phyloP scores from a whole-genome alignment of 2,113 vertebrate genomes.

The Pedetes capensis region DNA sequence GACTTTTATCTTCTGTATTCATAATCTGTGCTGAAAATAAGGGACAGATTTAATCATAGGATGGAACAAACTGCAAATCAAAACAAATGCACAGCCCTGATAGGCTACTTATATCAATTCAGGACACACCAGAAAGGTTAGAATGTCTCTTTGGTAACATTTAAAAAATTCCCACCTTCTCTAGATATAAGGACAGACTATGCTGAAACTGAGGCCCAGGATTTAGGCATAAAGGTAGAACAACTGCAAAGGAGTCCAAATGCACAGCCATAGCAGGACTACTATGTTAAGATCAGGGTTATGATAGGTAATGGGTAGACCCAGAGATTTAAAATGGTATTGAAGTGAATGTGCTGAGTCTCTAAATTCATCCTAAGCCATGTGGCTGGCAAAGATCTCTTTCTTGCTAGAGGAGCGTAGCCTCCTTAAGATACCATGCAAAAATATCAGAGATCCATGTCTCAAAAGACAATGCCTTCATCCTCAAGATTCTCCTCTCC shows the following conservation, averaged over 20 bases:
- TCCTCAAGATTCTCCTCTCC: not conserved
- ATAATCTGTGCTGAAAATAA: conserved; percentile 41
- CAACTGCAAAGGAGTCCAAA: not conserved
- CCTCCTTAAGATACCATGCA: not conserved
- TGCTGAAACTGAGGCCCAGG: not conserved
- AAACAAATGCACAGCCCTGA: not conserved
- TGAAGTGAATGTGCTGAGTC: not conserved
- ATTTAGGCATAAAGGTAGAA: conserved; percentile 36
- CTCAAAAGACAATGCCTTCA: conserved; percentile 5
- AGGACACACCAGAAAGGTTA: not conserved
- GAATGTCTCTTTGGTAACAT: not conserved
- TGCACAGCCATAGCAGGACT: not conserved
- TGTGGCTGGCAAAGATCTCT: not conserved
- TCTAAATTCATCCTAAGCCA: not conserved
- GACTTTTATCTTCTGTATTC: not conserved
- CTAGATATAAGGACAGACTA: not conserved
- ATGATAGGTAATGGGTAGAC: not conserved
- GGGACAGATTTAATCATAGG: conserved; percentile 35
- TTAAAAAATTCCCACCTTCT: conserved; percentile 22
- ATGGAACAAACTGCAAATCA: conserved; percentile 16
- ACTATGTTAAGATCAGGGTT: not conserved
- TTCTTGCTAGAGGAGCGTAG: not conserved
- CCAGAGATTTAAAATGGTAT: not conserved
- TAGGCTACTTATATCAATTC: not conserved
- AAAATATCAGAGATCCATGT: not conserved